phyloP scores from a whole-genome alignment of 2,888 invertebrate species.

The Entomobrya multifasciata region DNA sequence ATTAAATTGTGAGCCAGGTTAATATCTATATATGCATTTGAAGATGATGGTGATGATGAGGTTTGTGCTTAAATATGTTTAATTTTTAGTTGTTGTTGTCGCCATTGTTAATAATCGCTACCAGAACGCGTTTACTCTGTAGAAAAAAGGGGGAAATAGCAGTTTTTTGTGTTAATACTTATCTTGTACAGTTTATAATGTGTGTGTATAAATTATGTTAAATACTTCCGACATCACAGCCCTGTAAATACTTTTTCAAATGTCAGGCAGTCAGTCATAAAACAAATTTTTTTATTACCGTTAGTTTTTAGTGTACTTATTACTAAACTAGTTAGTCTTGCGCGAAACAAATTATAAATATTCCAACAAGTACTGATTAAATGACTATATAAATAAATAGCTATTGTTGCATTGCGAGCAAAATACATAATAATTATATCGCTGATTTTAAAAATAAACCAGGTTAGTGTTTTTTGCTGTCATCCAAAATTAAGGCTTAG shows the following conservation, averaged over 20 bases:
- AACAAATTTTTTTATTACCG: background rate
- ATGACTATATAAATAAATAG: no score
- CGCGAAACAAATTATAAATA: background rate
- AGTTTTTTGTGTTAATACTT: conserved; percentile 61
- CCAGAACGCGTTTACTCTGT: background rate
- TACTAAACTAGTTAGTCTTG: no score
- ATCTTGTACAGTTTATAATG: conserved; percentile 58
- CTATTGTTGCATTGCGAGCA: background rate
- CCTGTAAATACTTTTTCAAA: conserved; percentile 29
- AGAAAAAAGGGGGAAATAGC: background rate
- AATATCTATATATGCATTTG: no score
- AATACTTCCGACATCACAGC: conserved; percentile 3
- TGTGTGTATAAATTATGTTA: background rate
- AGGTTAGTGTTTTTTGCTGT: no score
- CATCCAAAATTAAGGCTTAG: no score
- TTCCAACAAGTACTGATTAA: no score
- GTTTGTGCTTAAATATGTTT: background rate
- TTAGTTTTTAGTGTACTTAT: background rate
- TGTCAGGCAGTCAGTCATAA: conserved; percentile 7
- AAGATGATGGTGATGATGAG: background rate
- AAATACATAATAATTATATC: no score
- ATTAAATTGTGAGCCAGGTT: conserved; percentile 34
- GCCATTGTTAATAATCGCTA: no score
- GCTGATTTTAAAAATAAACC: no score
- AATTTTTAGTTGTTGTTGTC: background rate